These are phyloP conservation scores for Meteorus colon DNA, from an alignment of 2,888 invertebrate species.

Conservation along the genomic window DNA sequence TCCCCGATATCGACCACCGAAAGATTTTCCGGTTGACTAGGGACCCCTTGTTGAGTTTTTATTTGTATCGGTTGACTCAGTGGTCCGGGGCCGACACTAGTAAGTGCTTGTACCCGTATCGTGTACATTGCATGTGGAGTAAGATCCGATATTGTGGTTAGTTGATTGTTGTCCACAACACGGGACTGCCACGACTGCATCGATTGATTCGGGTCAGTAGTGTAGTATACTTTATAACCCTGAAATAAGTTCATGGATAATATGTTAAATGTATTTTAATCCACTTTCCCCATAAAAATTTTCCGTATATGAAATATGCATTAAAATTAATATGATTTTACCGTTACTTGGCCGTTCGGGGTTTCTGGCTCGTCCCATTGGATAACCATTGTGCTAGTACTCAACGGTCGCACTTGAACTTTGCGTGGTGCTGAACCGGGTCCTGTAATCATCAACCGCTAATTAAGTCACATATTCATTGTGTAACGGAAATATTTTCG, in stretches of 20 bases:
- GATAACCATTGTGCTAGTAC: constrained; percentile 96
- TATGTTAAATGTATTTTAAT: constrained; percentile 5
- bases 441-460: constrained; percentile 76
- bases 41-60: constrained; percentile 98
- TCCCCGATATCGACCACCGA: constrained; percentile 91
- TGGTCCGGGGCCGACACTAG: constrained; percentile 96
- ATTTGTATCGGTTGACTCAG: constrained; percentile 97
- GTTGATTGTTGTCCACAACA: constrained; percentile 93
- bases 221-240: constrained; percentile 98
- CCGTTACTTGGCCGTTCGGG: constrained; percentile 97
- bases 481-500: neutral
- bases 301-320: constrained; percentile 20
- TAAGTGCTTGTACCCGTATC: constrained; percentile 93
- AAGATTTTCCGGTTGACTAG: constrained; percentile 95
- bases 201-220: constrained; percentile 88
- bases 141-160: constrained; percentile 94
- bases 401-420: constrained; percentile 94
- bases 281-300: neutral
- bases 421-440: constrained; percentile 96
- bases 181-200: constrained; percentile 95
- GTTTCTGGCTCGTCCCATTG: constrained; percentile 99
- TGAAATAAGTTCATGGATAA: constrained; percentile 68
- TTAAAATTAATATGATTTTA: constrained; percentile 72
- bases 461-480: neutral
- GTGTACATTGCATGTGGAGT: constrained; percentile 95